phyloP scores from a whole-genome alignment of 2,888 invertebrate genomes.

The Cosmopolites sordidus region DNA sequence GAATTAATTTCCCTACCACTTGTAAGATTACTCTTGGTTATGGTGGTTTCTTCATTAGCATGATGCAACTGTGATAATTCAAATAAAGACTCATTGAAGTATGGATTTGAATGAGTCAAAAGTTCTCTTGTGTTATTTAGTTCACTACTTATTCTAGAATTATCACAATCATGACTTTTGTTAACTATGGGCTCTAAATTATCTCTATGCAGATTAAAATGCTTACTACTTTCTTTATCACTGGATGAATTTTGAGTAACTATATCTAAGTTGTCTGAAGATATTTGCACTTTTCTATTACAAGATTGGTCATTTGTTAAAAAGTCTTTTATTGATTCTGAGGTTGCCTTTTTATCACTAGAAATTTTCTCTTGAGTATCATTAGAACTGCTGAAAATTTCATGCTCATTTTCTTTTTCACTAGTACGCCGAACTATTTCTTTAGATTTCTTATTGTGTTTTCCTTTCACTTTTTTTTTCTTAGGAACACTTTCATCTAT shows the following conservation, averaged over 20 bases:
- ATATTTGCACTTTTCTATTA: background rate
- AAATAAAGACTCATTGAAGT: conserved; percentile 46
- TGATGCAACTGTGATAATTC: conserved; percentile 43
- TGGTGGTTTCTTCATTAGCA: conserved; percentile 23
- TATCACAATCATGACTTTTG: conserved; percentile 16
- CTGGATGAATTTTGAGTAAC: background rate
- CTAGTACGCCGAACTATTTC: conserved; percentile 5
- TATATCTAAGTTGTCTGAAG: background rate
- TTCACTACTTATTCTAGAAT: conserved; percentile 19
- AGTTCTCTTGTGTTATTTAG: conserved; percentile 19
- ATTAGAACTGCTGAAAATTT: background rate
- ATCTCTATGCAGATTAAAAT: conserved; percentile 7
- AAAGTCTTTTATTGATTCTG: conserved; percentile 1
- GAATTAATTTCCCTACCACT: conserved; percentile 11
- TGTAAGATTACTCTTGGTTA: conserved; percentile 8
- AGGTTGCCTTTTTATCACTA: background rate
- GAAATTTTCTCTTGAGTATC: background rate
- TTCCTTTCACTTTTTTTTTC: conserved; percentile 29
- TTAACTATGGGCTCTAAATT: conserved; percentile 6
- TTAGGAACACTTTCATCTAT: conserved; percentile 44
- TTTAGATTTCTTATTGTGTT: conserved; percentile 21
- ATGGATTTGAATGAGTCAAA: conserved; percentile 43
- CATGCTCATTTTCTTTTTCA: conserved; percentile 22
- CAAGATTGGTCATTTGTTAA: background rate
- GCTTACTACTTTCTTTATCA: background rate